phyloP scores from a whole-genome alignment of 2,888 invertebrate genomes.

The Morpho helenor region DNA sequence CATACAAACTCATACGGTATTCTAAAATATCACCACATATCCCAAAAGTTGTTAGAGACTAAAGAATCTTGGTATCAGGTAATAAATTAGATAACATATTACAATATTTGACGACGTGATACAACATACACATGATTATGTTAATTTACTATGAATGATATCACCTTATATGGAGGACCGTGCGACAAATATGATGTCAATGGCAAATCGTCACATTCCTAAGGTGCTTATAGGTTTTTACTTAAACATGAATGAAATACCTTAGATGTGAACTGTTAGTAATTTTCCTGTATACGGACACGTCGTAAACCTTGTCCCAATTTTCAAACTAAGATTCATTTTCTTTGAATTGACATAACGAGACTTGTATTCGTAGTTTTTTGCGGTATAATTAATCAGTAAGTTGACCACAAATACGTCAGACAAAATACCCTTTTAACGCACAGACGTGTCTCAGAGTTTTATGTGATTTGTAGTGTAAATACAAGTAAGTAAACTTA shows the following conservation, averaged over 20 bases:
- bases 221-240: conserved; percentile 26
- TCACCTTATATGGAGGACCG: conserved; percentile 36
- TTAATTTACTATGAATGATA: conserved; percentile 62
- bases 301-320: conserved; percentile 10
- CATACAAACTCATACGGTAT: neutral
- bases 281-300: conserved; percentile 20
- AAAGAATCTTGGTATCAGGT: conserved; percentile 9
- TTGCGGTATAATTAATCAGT: no score
- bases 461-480: no score
- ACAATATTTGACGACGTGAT: conserved; percentile 29
- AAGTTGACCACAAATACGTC: no score
- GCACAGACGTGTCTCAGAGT: no score
- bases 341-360: neutral
- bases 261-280: conserved; percentile 12
- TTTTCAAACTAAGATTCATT: conserved; percentile 1
- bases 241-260: conserved; percentile 29
- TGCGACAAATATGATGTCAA: conserved; percentile 27
- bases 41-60: neutral
- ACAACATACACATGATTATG: conserved; percentile 45
- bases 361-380: neutral
- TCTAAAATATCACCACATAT: neutral
- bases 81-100: conserved; percentile 28
- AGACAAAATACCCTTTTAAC: no score
- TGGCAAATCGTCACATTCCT: conserved; percentile 25
- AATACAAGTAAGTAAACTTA: no score